These are phyloP conservation scores for Cybosia mesomella DNA, from an alignment of 2,888 invertebrate genomes.

Conservation along the genomic window DNA sequence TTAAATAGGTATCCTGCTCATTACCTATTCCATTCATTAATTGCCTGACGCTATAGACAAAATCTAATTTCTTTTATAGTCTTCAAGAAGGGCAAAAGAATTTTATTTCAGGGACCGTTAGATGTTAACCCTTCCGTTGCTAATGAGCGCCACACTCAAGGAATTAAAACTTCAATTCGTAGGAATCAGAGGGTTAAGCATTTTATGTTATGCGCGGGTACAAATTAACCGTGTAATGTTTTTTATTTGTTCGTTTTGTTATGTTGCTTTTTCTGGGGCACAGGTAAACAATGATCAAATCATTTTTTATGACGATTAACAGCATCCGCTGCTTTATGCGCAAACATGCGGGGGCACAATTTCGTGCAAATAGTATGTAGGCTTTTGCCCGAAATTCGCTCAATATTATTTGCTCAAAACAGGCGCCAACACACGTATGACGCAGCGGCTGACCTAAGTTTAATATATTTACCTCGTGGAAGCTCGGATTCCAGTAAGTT, in stretches of 20 bases:
- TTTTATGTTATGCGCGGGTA: constrained; percentile 68
- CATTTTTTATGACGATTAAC: no score
- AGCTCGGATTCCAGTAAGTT: no score
- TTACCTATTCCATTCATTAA: constrained; percentile 19
- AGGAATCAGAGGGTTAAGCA: constrained; percentile 70
- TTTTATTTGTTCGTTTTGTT: constrained; percentile 50
- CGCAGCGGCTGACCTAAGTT: no score
- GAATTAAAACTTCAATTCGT: constrained; percentile 77
- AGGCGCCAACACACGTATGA: no score
- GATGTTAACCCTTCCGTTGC: constrained; percentile 76
- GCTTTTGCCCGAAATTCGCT: no score
- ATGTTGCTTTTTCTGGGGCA: constrained; percentile 28
- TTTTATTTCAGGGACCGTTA: constrained; percentile 77
- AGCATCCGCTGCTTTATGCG: no score
- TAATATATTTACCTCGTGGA: no score
- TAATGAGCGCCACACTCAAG: constrained; percentile 69
- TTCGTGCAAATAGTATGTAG: no score
- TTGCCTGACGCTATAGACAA: constrained; percentile 36
- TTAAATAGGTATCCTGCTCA: not conserved
- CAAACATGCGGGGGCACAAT: no score
- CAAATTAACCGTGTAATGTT: constrained; percentile 75
- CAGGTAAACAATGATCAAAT: constrained; percentile 13
- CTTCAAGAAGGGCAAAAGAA: constrained; percentile 59
- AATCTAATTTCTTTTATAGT: constrained; percentile 64
- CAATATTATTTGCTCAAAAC: no score